Conservation (phyloP, 2,113 vertebrate genomes). For the Passer montanus region DNA sequence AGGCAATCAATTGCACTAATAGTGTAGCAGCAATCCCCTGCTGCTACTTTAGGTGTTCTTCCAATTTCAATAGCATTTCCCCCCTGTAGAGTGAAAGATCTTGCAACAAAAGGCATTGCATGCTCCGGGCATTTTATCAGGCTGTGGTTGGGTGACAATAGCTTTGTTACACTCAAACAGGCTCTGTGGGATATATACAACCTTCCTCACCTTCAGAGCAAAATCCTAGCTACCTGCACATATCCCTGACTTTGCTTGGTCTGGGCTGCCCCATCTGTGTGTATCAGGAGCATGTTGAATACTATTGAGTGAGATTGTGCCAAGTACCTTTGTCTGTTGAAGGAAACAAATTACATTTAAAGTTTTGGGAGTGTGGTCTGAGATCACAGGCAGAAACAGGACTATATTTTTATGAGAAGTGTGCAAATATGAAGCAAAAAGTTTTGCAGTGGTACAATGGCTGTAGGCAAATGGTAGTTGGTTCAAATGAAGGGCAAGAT, state of each 20-base stretch:
- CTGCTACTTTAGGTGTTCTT: not conserved
- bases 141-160: not conserved
- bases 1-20: constrained; percentile 23
- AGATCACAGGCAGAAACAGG: not conserved
- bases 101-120: not conserved
- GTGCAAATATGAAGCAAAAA: not conserved
- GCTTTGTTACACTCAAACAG: not conserved
- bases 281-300: not conserved
- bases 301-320: not conserved
- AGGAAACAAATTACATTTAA: not conserved
- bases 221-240: not conserved
- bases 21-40: not conserved
- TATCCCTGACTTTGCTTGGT: not conserved
- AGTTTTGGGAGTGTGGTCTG: not conserved
- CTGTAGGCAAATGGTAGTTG: not conserved
- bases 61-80: not conserved
- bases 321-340: not conserved
- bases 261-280: not conserved
- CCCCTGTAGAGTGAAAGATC: not conserved
- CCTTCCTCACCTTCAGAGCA: not conserved
- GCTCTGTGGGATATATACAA: not conserved
- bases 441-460: not conserved
- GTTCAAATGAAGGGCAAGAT: not conserved
- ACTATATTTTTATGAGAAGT: not conserved
- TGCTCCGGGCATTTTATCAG: not conserved